Evolutionary conservation across 2,888 invertebrate species (phyloP), one percentile per base, ranked within the genome.

Genomic region (Flabesymbios commensalis): DNA sequence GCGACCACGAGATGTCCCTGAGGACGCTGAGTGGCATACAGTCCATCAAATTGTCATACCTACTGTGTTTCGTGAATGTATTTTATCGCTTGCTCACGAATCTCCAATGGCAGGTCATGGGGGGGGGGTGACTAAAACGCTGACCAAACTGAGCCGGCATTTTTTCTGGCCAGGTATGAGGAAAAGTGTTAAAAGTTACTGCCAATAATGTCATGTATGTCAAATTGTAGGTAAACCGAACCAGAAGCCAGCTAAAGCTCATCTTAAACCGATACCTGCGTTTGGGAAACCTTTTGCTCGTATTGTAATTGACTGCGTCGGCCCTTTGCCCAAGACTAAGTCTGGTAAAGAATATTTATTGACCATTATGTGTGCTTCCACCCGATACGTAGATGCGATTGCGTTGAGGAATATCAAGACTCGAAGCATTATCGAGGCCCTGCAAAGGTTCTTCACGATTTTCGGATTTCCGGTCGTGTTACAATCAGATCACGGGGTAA

Each of bases 331-430:
- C 24, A 57, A 33, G 36, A 42, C 51, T 24, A 61, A 57, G 51
- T 57, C 57, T 17, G 49, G 51, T 19, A 22, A 57, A 42, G 17
- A 49, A 39, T 52, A 51, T 33, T 26, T 58, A 14, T 28, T 61
- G 5, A 61, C 61, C 14, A 62, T 62, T 39, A 61, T 61, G 61
- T n/a, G 29, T 51, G 26, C 52, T 14, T 22, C 57, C 10, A 57
- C 57, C 7, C 36, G 61, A 36, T 61, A 51, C 43, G 51, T 57
- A 7, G 57, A 48, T 28, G 57, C 57, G 24, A 57, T 57, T 5
- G 57, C 61, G 1, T 39, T 61, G n/a, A 48, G 45, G 19, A 39
- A 31, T 3, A 61, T 57, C 3, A 57, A 7, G n/a, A 43, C 61
- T 24, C 22, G 14, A 19, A 19, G n/a, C 22, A 22, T 45, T 24